A percentile compares a stretch with the other conserved stretches of the same genome.
Evolutionary conservation across 92 coral and sea anemone species (phyloP).

Genomic region (Phenganax marumi): DNA sequence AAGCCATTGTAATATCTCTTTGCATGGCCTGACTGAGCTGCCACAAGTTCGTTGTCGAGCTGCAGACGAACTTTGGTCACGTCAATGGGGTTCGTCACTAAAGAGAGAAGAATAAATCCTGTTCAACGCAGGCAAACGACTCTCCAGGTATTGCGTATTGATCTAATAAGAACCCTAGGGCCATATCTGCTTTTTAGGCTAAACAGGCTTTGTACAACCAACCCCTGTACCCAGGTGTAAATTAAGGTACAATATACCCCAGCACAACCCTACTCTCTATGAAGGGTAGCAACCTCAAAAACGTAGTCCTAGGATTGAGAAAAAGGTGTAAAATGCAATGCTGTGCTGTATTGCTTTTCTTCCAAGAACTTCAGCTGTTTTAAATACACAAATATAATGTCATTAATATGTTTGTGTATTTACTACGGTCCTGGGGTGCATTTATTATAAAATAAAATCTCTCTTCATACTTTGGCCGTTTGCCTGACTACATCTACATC

Average conservation of each 20-base stretch:
- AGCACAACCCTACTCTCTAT: not conserved
- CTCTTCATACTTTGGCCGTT: no score
- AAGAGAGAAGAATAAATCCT: constrained; percentile 1
- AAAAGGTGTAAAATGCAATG: no score
- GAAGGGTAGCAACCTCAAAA: not conserved
- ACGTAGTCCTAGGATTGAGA: not conserved
- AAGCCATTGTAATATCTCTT: constrained; percentile 88
- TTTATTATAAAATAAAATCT: no score
- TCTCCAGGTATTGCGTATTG: no score
- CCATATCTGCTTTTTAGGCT: not conserved
- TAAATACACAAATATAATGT: no score
- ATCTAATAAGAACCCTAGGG: no score
- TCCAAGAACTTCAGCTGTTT: no score
- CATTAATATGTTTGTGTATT: no score
- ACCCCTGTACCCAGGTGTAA: not conserved
- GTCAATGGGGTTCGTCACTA: constrained; percentile 93
- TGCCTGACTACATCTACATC: no score
- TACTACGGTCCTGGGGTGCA: no score
- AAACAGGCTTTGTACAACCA: not conserved
- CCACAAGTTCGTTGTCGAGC: constrained; percentile 87
- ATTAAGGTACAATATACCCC: not conserved
- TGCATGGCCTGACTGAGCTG: constrained; percentile 61
- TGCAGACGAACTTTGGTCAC: constrained; percentile 96
- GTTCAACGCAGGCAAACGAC: not conserved
- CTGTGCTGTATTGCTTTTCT: no score